These are phyloP conservation scores for Gymnothorax javanicus DNA, from an alignment of 2,797 vertebrate species.

Conservation along the genomic window DNA sequence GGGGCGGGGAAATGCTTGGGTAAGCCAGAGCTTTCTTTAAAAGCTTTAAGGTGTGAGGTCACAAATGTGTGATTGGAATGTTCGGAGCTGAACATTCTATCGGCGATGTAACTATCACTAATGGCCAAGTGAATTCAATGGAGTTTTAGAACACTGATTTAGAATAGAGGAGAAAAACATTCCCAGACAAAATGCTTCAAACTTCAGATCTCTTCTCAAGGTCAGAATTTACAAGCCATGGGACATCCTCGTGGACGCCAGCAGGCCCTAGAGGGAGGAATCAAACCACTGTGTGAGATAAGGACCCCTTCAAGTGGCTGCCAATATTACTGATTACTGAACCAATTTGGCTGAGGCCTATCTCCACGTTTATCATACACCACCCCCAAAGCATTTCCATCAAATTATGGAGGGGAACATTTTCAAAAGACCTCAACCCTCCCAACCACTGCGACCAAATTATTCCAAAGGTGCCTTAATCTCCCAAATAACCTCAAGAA, in stretches of 20 bases:
- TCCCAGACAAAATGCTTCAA: no score
- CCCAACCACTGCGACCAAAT: not conserved
- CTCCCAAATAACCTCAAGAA: not conserved
- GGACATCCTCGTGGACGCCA: slow-evolving; percentile 67
- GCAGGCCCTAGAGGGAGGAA: slow-evolving; percentile 60
- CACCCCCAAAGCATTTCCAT: not conserved
- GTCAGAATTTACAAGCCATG: slow-evolving; percentile 71
- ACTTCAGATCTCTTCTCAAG: slow-evolving; percentile 49
- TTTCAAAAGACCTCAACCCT: not conserved
- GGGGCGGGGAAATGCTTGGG: not conserved
- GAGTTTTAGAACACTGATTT: no score
- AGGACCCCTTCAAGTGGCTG: slow-evolving; percentile 60
- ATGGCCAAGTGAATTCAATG: no score
- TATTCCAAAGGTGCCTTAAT: not conserved
- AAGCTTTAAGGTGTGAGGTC: no score
- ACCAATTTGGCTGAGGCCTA: not conserved
- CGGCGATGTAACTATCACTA: no score
- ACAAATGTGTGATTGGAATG: no score
- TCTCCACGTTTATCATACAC: not conserved
- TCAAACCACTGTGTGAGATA: slow-evolving; percentile 58
- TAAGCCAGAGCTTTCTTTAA: no score
- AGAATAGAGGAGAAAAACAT: no score
- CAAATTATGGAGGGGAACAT: not conserved
- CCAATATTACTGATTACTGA: slow-evolving; percentile 27
- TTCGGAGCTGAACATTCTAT: no score